phyloP scores from a whole-genome alignment of 1,140 invertebrate species.

The Popillia japonica region DNA sequence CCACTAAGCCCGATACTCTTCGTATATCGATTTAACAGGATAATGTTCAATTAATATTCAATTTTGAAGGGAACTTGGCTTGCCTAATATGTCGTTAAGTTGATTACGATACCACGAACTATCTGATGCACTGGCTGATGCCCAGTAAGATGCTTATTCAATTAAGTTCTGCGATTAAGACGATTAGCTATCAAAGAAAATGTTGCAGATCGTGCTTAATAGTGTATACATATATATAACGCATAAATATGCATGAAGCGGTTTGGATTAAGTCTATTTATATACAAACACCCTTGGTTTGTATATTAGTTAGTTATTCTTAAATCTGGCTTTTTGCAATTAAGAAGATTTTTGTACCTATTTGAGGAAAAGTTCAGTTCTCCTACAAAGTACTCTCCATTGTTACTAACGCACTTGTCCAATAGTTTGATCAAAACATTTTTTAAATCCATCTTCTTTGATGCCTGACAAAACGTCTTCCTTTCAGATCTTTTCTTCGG shows the following conservation, averaged over 20 bases:
- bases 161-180: conserved; percentile 24
- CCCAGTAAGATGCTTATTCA: not conserved
- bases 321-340: too few relatives aligned
- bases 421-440: too few relatives aligned
- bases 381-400: too few relatives aligned
- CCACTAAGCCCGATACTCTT: not conserved
- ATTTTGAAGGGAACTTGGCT: conserved; percentile 28
- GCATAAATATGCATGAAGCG: conserved; percentile 1
- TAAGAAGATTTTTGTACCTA: too few relatives aligned
- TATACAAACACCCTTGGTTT: too few relatives aligned
- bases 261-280: not conserved
- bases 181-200: not conserved
- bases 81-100: conserved; percentile 28
- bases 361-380: too few relatives aligned
- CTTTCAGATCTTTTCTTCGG: too few relatives aligned
- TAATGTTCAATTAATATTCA: conserved; percentile 33
- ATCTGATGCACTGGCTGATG: not conserved
- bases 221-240: not conserved
- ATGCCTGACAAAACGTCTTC: too few relatives aligned
- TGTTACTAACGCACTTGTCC: too few relatives aligned
- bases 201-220: not conserved
- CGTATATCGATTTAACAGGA: conserved; percentile 13
- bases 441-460: too few relatives aligned
- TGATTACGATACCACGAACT: not conserved
- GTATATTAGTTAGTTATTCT: too few relatives aligned